phyloP scores from a whole-genome alignment of 2,797 vertebrate genomes.

The Sebastes iracundus region DNA sequence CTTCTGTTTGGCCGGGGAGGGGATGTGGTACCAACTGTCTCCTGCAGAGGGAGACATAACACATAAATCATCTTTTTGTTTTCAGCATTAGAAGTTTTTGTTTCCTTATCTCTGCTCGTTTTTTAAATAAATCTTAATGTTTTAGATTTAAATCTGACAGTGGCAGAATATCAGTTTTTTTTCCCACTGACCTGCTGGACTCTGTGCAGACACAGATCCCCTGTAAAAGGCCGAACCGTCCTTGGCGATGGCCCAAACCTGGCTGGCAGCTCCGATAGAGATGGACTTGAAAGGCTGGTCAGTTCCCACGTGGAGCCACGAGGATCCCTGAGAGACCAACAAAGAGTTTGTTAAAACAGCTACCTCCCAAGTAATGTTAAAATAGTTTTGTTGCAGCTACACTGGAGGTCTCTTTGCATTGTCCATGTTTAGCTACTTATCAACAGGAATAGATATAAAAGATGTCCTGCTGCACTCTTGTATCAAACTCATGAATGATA shows the following conservation, averaged over 20 bases:
- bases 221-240: conserved; percentile 96
- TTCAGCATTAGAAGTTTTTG: not conserved
- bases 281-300: conserved; percentile 95
- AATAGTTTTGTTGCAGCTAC: not conserved
- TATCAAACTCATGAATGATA: not conserved
- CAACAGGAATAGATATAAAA: not conserved
- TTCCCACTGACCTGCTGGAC: conserved; percentile 87
- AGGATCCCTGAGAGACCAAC: conserved; percentile 85
- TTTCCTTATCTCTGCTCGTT: not conserved
- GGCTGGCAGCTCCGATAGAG: conserved; percentile 90
- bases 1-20: conserved; percentile 92
- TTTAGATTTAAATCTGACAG: not conserved
- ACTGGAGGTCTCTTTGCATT: not conserved
- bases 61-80: not conserved
- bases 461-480: not conserved
- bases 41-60: conserved; percentile 78
- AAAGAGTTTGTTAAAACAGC: not conserved
- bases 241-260: conserved; percentile 94
- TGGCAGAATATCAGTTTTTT: not conserved
- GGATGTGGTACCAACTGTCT: conserved; percentile 96
- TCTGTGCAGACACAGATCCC: conserved; percentile 89
- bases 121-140: not conserved
- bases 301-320: conserved; percentile 96
- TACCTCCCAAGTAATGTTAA: not conserved
- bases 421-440: not conserved